Conservation (phyloP, 2,113 vertebrate genomes). For the Pterophyllum scalare region DNA sequence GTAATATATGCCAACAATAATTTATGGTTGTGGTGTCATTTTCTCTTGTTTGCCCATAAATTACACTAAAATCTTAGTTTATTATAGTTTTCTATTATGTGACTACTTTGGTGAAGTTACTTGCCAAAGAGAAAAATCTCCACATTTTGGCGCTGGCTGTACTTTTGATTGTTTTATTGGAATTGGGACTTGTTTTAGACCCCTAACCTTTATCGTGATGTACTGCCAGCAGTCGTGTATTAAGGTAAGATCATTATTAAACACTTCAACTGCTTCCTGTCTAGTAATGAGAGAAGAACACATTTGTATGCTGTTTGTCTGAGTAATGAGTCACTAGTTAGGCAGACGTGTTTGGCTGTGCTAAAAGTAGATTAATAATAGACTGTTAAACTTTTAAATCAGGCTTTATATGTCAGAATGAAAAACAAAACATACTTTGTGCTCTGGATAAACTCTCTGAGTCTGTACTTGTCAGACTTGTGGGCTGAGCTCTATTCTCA, state of each 20-base stretch:
- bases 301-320: constrained; percentile 27
- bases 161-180: background rate
- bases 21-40: background rate
- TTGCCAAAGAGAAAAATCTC: background rate
- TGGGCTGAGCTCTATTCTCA: background rate
- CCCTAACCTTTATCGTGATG: background rate
- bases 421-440: background rate
- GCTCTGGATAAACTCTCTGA: background rate
- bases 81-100: background rate
- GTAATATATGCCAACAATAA: background rate
- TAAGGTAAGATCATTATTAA: constrained; percentile 5
- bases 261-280: constrained; percentile 5
- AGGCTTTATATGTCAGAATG: constrained; percentile 5
- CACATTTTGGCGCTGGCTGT: background rate
- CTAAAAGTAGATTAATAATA: constrained; percentile 22
- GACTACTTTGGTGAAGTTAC: background rate
- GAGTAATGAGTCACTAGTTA: constrained; percentile 36
- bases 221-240: background rate
- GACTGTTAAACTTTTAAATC: background rate
- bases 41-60: background rate
- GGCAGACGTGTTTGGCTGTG: constrained; percentile 6
- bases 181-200: background rate
- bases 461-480: background rate
- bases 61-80: background rate
- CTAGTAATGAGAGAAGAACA: constrained; percentile 23